Evolutionary conservation across 2,888 invertebrate species (phyloP).

Genomic region (Ypsolopha scabrella): DNA sequence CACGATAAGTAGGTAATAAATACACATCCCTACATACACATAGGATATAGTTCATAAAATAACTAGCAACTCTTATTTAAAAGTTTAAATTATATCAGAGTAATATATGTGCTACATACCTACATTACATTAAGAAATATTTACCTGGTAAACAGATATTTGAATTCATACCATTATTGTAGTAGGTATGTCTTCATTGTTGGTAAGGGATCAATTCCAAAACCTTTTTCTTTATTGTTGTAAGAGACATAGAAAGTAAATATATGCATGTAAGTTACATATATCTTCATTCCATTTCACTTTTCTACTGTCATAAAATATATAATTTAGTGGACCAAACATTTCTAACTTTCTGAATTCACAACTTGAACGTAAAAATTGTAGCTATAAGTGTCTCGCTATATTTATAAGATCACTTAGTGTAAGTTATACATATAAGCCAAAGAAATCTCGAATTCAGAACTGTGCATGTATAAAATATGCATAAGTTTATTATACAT

Average conservation of each 20-base stretch:
- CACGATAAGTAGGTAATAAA: too few species aligned
- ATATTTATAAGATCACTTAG: not conserved
- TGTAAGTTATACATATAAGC: not conserved
- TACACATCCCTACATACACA: too few species aligned
- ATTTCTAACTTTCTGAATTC: conserved; percentile 14
- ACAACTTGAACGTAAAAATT: not conserved
- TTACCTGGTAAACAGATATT: not conserved
- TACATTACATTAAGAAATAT: not conserved
- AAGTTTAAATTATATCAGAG: not conserved
- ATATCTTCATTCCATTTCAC: conserved; percentile 24
- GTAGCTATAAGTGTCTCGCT: not conserved
- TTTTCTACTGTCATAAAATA: conserved; percentile 13
- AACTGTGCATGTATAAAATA: not conserved
- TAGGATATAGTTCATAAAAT: too few species aligned
- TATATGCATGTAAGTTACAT: not conserved
- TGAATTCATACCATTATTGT: not conserved
- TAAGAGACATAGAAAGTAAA: not conserved
- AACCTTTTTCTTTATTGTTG: conserved; percentile 4
- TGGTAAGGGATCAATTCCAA: conserved; percentile 27
- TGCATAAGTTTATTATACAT: too few species aligned
- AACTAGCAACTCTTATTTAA: too few species aligned
- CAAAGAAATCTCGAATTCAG: not conserved
- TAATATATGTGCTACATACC: not conserved
- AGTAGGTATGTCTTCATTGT: conserved; percentile 13
- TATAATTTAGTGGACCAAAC: conserved; percentile 35